Percentiles rank a stretch among this genome's conserved stretches.
Evolutionary conservation across 2,888 invertebrate genomes (phyloP).

Genomic region (Fissipunctia ypsillon): DNA sequence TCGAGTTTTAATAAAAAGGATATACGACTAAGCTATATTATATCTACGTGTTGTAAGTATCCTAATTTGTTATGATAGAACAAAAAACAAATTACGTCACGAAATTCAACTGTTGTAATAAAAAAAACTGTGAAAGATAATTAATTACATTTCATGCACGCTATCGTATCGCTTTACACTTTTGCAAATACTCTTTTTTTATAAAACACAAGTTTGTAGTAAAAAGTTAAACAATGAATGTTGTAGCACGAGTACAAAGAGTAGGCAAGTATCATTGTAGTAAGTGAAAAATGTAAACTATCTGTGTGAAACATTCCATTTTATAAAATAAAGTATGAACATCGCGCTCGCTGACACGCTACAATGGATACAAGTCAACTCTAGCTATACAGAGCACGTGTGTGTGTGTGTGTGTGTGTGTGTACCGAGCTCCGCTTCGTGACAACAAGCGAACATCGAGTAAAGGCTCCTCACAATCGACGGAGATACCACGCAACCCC

Average conservation of each 20-base stretch:
- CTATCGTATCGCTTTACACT: not conserved
- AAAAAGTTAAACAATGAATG: slow-evolving; percentile 36
- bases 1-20: slow-evolving; percentile 75
- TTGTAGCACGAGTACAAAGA: slow-evolving; percentile 19
- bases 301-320: slow-evolving; percentile 43
- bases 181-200: slow-evolving; percentile 7
- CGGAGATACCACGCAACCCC: slow-evolving; percentile 52
- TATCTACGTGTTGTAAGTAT: slow-evolving; percentile 36
- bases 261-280: slow-evolving; percentile 29
- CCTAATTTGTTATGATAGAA: slow-evolving; percentile 12
- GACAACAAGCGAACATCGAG: slow-evolving; percentile 49
- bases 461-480: slow-evolving; percentile 38
- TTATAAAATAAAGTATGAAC: slow-evolving; percentile 34
- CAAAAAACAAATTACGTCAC: slow-evolving; percentile 34
- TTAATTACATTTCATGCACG: slow-evolving; percentile 11
- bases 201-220: slow-evolving; percentile 1
- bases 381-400: slow-evolving; percentile 13
- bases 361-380: slow-evolving; percentile 30
- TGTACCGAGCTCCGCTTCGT: slow-evolving; percentile 30
- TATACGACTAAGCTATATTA: slow-evolving; percentile 55
- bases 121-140: not conserved
- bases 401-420: slow-evolving; percentile 10
- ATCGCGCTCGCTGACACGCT: slow-evolving; percentile 46
- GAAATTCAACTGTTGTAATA: not conserved
- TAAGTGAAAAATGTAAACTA: slow-evolving; percentile 57